phyloP scores from a whole-genome alignment of 2,888 invertebrate species.

The Lysandra bellargus region DNA sequence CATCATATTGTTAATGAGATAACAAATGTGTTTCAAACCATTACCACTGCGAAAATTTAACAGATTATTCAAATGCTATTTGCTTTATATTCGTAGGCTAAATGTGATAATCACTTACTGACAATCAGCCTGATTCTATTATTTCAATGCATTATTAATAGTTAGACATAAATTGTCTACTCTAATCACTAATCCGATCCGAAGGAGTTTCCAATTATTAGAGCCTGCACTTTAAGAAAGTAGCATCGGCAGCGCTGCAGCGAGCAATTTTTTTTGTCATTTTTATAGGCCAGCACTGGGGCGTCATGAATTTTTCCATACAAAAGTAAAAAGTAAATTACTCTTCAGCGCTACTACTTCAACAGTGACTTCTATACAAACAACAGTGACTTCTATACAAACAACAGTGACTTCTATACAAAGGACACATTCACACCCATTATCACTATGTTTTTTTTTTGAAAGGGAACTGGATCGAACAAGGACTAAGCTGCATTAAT shows the following conservation, averaged over 20 bases:
- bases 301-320: too few species aligned
- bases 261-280: background rate
- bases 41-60: background rate
- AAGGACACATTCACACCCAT: too few species aligned
- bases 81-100: background rate
- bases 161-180: background rate
- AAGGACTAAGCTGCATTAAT: background rate
- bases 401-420: too few species aligned
- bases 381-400: too few species aligned
- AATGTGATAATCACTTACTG: background rate
- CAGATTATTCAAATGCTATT: background rate
- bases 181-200: too few species aligned
- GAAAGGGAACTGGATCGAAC: too few species aligned
- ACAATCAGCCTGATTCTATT: background rate
- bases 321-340: too few species aligned
- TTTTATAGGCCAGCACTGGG: background rate
- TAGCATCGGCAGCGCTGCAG: background rate
- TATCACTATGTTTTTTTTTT: too few species aligned
- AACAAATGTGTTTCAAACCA: background rate
- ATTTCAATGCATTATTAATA: background rate
- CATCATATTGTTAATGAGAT: constrained; percentile 1
- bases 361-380: too few species aligned
- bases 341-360: too few species aligned
- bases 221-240: background rate
- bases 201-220: too few species aligned